Evolutionary conservation across 2,113 vertebrate genomes (phyloP).

Genomic region (Greenwoodochromis staneri): DNA sequence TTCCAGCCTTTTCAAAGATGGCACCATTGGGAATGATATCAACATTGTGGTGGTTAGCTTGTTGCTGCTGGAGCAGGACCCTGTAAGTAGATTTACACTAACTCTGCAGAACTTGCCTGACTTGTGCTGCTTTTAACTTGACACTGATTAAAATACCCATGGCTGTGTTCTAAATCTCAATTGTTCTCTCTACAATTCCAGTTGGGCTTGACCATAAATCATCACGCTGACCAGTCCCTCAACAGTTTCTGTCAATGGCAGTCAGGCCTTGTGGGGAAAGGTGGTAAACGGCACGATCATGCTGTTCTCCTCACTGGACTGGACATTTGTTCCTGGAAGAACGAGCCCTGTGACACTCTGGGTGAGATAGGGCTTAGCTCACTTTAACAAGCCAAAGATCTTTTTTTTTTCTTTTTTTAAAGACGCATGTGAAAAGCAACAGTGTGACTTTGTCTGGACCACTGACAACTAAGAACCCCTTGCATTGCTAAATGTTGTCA

Average conservation of each 20-base stretch:
- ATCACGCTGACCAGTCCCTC: slow-evolving; percentile 94
- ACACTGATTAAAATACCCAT: background rate
- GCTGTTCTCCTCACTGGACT: slow-evolving; percentile 92
- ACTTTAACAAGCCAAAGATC: background rate
- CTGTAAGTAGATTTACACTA: slow-evolving; percentile 75
- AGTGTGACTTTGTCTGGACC: background rate
- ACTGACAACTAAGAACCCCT: background rate
- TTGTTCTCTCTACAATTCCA: slow-evolving; percentile 40
- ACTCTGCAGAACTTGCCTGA: background rate
- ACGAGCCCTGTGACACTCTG: slow-evolving; percentile 95
- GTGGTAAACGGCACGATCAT: slow-evolving; percentile 90
- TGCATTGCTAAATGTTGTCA: background rate
- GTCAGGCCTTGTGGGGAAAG: slow-evolving; percentile 86
- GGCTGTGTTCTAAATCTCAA: background rate
- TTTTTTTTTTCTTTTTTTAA: background rate
- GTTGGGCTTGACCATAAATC: slow-evolving; percentile 87
- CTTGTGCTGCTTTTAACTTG: background rate
- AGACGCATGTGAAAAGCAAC: background rate
- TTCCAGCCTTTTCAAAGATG: slow-evolving; percentile 96
- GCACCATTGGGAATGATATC: slow-evolving; percentile 95
- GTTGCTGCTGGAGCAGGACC: slow-evolving; percentile 90
- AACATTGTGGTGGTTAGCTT: slow-evolving; percentile 94
- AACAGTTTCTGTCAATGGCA: slow-evolving; percentile 99
- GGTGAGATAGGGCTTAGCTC: slow-evolving; percentile 67
- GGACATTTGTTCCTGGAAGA: slow-evolving; percentile 99